Conservation (phyloP, 2,113 vertebrate species). For the Clarias macrocephalus region DNA sequence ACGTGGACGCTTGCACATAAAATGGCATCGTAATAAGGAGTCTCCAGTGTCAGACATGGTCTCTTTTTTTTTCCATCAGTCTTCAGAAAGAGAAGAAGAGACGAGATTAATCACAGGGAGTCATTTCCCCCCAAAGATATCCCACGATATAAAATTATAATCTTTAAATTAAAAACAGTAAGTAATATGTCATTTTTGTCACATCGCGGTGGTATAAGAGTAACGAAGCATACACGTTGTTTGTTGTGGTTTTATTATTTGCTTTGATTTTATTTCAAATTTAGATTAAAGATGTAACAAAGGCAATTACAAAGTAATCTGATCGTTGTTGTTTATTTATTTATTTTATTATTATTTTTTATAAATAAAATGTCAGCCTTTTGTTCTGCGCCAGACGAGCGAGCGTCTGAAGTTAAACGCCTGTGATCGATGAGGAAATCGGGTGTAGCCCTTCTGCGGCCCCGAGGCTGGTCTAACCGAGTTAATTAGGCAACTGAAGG, state of each 20-base stretch:
- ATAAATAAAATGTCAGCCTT: neutral
- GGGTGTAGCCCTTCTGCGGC: slow-evolving; percentile 57
- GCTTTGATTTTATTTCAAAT: neutral
- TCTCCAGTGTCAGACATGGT: neutral
- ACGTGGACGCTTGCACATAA: neutral
- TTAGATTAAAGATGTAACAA: neutral
- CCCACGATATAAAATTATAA: neutral
- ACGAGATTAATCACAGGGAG: neutral
- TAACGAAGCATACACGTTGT: neutral
- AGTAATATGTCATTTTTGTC: neutral
- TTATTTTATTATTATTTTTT: neutral
- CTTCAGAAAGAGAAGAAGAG: neutral
- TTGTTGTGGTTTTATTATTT: neutral
- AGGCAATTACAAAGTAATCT: neutral
- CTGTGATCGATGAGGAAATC: slow-evolving; percentile 62
- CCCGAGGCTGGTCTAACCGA: slow-evolving; percentile 59
- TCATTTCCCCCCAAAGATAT: neutral
- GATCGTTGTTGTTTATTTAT: too few species aligned
- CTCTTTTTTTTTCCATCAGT: neutral
- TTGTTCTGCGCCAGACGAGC: neutral
- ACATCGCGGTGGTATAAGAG: neutral
- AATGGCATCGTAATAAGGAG: neutral
- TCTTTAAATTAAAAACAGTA: neutral
- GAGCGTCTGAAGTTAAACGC: neutral
- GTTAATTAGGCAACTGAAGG: slow-evolving; percentile 77